Conservation (phyloP, 1,140 invertebrate genomes). For the Psilanteris sp. region DNA sequence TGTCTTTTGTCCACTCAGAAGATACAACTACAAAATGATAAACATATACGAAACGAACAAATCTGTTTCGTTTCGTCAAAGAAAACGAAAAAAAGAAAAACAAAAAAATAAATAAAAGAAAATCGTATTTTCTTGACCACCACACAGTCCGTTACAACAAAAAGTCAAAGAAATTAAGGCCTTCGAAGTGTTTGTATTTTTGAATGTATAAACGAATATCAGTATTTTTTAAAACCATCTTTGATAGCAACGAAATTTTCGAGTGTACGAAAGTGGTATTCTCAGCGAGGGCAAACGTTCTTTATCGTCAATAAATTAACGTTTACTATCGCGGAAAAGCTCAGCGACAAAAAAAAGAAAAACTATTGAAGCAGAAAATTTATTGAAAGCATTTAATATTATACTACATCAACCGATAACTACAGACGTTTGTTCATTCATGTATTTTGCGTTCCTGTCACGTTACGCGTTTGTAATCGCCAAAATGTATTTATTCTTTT, state of each 20-base stretch:
- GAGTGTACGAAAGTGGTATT: conserved; percentile 2
- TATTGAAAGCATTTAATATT: neutral
- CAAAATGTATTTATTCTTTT: conserved; percentile 17
- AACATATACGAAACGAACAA: too few relatives aligned
- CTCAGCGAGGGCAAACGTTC: too few relatives aligned
- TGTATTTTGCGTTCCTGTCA: conserved; percentile 24
- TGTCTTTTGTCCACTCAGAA: neutral
- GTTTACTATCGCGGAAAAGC: too few relatives aligned
- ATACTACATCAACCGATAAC: conserved; percentile 1
- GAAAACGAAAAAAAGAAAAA: too few relatives aligned
- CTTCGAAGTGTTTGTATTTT: conserved; percentile 49
- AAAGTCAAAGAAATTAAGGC: conserved; percentile 29
- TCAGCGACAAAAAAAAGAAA: too few relatives aligned
- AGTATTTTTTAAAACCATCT: conserved; percentile 43
- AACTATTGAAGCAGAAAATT: too few relatives aligned
- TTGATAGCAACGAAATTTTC: conserved; percentile 39
- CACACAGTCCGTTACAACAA: conserved; percentile 5
- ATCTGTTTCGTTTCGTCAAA: too few relatives aligned
- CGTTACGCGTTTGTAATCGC: conserved; percentile 17
- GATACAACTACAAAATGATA: neutral
- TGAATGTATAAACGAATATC: conserved; percentile 18
- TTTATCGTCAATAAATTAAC: too few relatives aligned
- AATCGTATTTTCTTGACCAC: conserved; percentile 33
- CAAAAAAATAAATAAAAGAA: neutral
- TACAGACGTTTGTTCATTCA: neutral